Base-by-base conservation (phyloP, 1,140 invertebrate genomes). In the Plutomurus gul region DNA sequence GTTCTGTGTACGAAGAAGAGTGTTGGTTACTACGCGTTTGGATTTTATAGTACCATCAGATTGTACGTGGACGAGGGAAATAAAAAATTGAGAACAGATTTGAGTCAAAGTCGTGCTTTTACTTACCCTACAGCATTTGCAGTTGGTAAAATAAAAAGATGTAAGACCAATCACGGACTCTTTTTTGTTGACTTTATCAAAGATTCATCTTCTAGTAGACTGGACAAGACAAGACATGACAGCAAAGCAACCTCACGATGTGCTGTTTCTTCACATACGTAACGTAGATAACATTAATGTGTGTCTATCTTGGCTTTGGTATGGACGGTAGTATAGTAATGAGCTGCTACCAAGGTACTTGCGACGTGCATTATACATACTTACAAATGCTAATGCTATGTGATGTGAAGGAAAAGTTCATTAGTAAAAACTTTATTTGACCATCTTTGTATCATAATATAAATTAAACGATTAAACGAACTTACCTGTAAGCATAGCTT, bases 171-270 rank as follows among this genome's bases (percentile, higher is more conserved):
- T 65, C 56, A 65, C 56, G 56, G 56, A 65, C 27, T 65, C 11
- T 65, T 65, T 56, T 65, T 65, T 65, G 56, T 65, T 65, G 20
- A 36, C 56, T 65, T 65, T 65, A 65, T 65, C 56, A 65, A 36
- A 73, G 37, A 40, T 73, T 39, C 37, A 73, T 73, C 70, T 73
- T 73, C 70, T 46, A 22, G n/a, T n/a, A n/a, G 37, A 65, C 37
- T 46, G 37, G 40, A 70, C 60, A 33, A n/a, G 60, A 72, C 37
- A 46, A 73, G 40, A 43, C 70, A 73, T 73, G 37, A 43, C 70
- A 46, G 40, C 70, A 27, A 40, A 22, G 37, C 40, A 40, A 73
- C 37, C 70, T 73, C 70, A 73, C 37, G 40, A 73, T 73, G 18
- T 43, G 5, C 10, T 40, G 37, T 16, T 73, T 18, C 36, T 46